phyloP scores from a whole-genome alignment of 2,797 vertebrate species.

The Euphonia xanthogaster region DNA sequence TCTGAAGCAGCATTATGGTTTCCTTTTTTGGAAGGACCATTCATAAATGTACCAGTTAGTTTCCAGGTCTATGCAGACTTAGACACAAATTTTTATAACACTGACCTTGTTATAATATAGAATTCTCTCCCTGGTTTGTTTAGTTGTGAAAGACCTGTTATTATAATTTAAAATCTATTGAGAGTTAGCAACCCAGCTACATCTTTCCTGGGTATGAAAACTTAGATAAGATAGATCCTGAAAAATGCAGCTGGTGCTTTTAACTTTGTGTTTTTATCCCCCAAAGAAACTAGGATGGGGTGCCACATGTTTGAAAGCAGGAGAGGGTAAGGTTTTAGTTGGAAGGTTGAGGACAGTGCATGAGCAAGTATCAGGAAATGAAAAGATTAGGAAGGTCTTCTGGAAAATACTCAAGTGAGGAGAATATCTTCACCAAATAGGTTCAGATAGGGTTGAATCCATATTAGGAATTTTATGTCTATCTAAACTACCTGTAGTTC shows the following conservation, averaged over 20 bases:
- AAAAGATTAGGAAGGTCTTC: background rate
- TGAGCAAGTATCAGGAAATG: background rate
- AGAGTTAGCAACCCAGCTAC: background rate
- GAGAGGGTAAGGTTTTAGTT: background rate
- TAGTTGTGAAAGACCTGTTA: background rate
- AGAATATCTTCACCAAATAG: background rate
- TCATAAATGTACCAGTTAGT: background rate
- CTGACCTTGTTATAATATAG: background rate
- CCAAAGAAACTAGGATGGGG: background rate
- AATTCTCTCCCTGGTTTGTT: background rate
- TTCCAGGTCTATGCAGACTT: background rate
- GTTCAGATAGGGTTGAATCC: background rate
- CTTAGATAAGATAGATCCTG: background rate
- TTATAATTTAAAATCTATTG: background rate
- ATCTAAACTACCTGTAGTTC: background rate
- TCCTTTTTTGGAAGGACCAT: background rate
- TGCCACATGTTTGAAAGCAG: background rate
- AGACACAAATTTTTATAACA: background rate
- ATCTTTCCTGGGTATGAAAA: background rate
- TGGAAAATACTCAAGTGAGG: background rate
- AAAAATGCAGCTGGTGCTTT: background rate
- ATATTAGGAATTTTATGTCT: background rate
- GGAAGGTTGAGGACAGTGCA: fast-evolving
- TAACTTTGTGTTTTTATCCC: background rate
- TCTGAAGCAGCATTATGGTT: background rate